Conservation (phyloP, 2,113 vertebrate genomes). For the Orthonyx spaldingii region DNA sequence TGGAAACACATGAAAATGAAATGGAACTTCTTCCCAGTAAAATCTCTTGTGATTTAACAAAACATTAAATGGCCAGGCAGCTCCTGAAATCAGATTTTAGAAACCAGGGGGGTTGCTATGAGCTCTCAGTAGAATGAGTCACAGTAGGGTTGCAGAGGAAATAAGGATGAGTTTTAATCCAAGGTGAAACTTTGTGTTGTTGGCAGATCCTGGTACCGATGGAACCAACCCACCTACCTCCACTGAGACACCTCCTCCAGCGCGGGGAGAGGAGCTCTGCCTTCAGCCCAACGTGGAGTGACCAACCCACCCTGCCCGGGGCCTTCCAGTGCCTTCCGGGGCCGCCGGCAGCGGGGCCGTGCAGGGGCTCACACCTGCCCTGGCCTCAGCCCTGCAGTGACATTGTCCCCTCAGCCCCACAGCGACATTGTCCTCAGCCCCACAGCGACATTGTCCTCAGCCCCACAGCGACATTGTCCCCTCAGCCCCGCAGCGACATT, state of each 20-base stretch:
- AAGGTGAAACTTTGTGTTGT: fast-evolving
- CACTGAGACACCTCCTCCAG: background rate
- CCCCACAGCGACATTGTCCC: no score
- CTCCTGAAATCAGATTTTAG: background rate
- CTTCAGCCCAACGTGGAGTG: background rate
- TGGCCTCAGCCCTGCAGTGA: no score
- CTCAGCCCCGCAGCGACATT: no score
- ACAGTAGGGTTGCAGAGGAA: fast-evolving
- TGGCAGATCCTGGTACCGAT: background rate
- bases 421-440: no score
- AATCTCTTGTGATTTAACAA: background rate
- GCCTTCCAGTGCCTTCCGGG: background rate
- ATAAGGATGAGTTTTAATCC: fast-evolving
- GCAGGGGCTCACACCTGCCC: background rate
- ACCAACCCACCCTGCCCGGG: background rate
- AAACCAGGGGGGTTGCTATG: background rate
- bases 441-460: no score
- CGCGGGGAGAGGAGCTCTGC: background rate
- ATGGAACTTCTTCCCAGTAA: background rate
- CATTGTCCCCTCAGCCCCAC: no score
- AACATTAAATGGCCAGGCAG: background rate
- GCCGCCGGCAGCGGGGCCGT: background rate
- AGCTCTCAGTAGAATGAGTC: background rate
- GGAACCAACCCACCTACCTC: background rate
- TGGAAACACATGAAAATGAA: background rate